Conservation (phyloP, 2,113 vertebrate genomes). For the Saguinus midas region DNA sequence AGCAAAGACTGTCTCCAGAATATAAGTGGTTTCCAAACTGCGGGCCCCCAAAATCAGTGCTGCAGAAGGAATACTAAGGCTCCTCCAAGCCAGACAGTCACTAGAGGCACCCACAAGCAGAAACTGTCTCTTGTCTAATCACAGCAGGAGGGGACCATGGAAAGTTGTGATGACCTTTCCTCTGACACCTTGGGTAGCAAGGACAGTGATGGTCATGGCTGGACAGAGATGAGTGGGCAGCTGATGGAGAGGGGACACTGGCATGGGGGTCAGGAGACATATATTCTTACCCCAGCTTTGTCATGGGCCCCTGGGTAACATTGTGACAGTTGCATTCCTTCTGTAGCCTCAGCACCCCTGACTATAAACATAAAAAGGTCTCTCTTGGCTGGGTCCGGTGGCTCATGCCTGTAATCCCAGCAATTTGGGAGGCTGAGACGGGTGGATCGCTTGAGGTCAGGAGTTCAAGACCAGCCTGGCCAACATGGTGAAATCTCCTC, state of each 20-base stretch:
- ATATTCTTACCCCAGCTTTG: background rate
- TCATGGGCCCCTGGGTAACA: background rate
- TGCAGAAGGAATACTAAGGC: background rate
- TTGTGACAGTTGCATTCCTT: background rate
- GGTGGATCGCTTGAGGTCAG: no score
- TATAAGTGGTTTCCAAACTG: background rate
- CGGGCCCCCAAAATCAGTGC: background rate
- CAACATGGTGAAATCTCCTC: no score
- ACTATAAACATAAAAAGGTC: background rate
- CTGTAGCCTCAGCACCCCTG: background rate
- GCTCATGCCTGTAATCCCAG: no score
- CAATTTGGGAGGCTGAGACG: no score
- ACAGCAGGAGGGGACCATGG: background rate
- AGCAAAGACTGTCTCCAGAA: background rate
- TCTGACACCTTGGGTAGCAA: background rate
- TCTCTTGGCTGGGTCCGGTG: background rate
- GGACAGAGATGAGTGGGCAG: background rate
- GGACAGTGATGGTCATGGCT: background rate
- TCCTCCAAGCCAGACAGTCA: background rate
- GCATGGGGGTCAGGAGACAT: no score
- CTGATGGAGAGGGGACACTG: background rate
- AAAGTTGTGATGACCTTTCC: background rate
- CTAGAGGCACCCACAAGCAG: background rate
- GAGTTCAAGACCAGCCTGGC: no score
- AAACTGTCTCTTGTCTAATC: background rate